These are phyloP conservation scores for Columba janthina DNA, from an alignment of 2,113 vertebrate species.

Conservation along the genomic window DNA sequence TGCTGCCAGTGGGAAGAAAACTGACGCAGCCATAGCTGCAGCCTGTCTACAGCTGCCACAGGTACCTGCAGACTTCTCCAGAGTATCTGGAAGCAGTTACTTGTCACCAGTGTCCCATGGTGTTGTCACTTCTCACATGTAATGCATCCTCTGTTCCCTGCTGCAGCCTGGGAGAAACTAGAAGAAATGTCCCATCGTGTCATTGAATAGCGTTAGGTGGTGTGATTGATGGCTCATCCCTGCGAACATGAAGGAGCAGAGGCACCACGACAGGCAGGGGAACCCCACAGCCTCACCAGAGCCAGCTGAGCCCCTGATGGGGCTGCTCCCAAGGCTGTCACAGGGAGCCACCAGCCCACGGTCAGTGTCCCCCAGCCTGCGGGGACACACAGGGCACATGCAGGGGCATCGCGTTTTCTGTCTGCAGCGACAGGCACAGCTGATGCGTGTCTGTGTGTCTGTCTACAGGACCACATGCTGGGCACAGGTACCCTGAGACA, in stretches of 20 bases:
- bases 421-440: accelerated
- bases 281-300: accelerated
- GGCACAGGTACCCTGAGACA: accelerated
- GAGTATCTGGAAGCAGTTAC: neutral
- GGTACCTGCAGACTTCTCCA: neutral
- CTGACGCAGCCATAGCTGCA: accelerated
- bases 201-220: accelerated
- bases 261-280: accelerated
- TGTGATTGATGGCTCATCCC: accelerated
- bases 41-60: neutral
- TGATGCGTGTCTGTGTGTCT: accelerated
- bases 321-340: neutral
- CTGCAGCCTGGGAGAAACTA: neutral
- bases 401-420: neutral
- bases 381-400: no score
- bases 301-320: accelerated
- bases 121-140: accelerated
- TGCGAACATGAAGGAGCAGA: accelerated
- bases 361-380: neutral
- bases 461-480: accelerated
- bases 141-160: accelerated
- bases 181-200: neutral
- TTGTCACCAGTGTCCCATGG: accelerated
- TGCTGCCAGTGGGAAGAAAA: neutral
- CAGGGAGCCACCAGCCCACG: accelerated